Base-by-base conservation (phyloP, 2,113 vertebrate species). In the Myrmecophaga tridactyla region DNA sequence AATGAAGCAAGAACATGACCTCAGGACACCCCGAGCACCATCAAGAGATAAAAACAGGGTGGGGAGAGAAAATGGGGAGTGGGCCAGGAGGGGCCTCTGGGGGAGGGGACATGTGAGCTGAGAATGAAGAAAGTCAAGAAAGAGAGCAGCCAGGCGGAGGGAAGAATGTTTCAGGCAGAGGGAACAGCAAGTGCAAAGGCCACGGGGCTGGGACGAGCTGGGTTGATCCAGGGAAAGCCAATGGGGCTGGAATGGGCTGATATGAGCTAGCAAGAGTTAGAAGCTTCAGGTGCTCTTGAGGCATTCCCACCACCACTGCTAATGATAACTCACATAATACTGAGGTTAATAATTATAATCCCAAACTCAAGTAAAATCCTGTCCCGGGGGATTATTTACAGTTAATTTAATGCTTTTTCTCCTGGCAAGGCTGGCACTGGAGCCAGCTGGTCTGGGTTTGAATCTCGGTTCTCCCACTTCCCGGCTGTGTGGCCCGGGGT, bases 11-110 rank as follows among this genome's bases (percentile, higher is more conserved):
- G 17, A 39, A 72, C 5, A 4, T 41, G 14, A 11, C 20, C 39
- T 48, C 73, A 10, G 65, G 36, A 70, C 70, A 25, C 18, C 1
- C 7, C 4, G 75, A 51, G 65, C 39, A 25, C 56, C 4, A 0
- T 0, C 60, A 46, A 23, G 48, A 0, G 1, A 41, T 12, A 27
- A n/a, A 34, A 65, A 34, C 29, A 4, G 25, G 31, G 75, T 4
- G 7, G 27, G 1, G 3, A 31, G 34, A 48, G 21, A 41, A 76
- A 36, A 13, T 0, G 6, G 39, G 39, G 18, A 39, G 1, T 2
- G 48, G 6, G 36, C 29, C 51, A 17, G 69, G 48, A 62, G 4
- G 31, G 62, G 84, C 11, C 27, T 41, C 36, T 8, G 14, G 18
- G n/a, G 62, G 34, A 53, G 17, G 48, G n/a, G 25, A 41, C 34